These are phyloP conservation scores for Tichodroma muraria DNA, from an alignment of 2,113 vertebrate genomes.

Conservation along the genomic window DNA sequence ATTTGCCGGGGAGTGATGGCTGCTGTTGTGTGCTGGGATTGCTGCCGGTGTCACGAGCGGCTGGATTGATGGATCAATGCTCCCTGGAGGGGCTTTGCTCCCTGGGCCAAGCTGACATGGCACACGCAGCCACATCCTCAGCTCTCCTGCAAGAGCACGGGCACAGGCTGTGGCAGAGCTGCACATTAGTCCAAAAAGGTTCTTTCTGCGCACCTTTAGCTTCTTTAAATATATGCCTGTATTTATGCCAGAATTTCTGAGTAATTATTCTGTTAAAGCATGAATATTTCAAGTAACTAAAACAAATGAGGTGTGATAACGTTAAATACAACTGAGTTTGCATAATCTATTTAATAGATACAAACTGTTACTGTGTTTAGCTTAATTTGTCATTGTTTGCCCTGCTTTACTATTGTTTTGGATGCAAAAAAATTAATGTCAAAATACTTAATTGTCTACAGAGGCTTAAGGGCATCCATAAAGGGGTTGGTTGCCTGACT, in stretches of 20 bases:
- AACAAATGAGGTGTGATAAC: background rate
- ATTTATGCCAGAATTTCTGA: background rate
- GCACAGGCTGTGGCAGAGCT: background rate
- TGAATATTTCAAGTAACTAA: background rate
- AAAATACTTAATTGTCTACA: background rate
- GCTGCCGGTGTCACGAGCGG: background rate
- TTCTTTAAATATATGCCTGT: background rate
- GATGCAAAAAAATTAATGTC: background rate
- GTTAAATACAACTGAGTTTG: background rate
- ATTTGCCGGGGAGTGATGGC: background rate
- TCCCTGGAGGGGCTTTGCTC: background rate
- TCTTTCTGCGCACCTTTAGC: background rate
- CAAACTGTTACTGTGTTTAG: background rate
- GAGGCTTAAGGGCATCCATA: background rate
- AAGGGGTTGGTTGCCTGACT: background rate
- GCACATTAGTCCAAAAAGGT: background rate
- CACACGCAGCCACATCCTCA: background rate
- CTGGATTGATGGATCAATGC: background rate
- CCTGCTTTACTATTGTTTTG: background rate
- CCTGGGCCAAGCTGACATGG: background rate
- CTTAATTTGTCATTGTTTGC: slow-evolving; percentile 5
- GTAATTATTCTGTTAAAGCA: background rate
- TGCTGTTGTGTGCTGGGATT: background rate
- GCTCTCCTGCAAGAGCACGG: accelerated
- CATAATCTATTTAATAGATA: background rate